phyloP scores from a whole-genome alignment of 1,140 invertebrate species.

The Lordiphosa collinella region DNA sequence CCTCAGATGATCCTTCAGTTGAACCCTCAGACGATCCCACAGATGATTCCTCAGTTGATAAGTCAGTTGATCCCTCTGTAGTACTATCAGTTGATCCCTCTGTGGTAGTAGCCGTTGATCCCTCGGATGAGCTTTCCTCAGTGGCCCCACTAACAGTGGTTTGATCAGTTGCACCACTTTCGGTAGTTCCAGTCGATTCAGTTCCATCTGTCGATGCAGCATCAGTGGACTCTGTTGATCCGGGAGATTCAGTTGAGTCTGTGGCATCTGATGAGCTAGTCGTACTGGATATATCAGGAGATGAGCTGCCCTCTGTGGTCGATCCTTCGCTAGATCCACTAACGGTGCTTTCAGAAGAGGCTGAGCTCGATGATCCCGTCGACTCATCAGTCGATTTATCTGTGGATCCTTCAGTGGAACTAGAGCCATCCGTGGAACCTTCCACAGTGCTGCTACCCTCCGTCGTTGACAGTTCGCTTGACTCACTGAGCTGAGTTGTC shows the following conservation, averaged over 20 bases:
- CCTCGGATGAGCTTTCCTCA: slow-evolving; percentile 27
- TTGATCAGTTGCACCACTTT: slow-evolving; percentile 36
- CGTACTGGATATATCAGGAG: slow-evolving; percentile 33
- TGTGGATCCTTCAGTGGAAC: slow-evolving; percentile 7
- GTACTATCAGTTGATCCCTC: slow-evolving; percentile 40
- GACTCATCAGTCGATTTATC: slow-evolving; percentile 9
- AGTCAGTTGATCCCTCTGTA: slow-evolving; percentile 33
- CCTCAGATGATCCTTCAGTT: slow-evolving; percentile 14
- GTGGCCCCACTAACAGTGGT: slow-evolving; percentile 25
- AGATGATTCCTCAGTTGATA: slow-evolving; percentile 19
- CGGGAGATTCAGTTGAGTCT: slow-evolving; percentile 27
- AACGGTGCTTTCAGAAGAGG: slow-evolving; percentile 35
- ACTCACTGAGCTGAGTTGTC: not conserved
- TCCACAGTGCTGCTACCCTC: slow-evolving; percentile 12
- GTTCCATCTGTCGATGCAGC: slow-evolving; percentile 14
- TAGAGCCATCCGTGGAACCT: slow-evolving; percentile 6
- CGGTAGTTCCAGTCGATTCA: slow-evolving; percentile 37
- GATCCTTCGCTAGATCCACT: slow-evolving; percentile 24
- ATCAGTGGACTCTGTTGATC: slow-evolving; percentile 28
- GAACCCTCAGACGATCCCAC: slow-evolving; percentile 21
- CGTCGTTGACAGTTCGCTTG: slow-evolving; percentile 29
- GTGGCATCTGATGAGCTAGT: slow-evolving; percentile 37
- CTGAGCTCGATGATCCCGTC: slow-evolving; percentile 11
- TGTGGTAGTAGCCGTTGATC: slow-evolving; percentile 33
- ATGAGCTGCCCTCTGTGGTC: slow-evolving; percentile 36